Evolutionary conservation across 2,888 invertebrate genomes (phyloP).

Genomic region (Desoria tigrina): DNA sequence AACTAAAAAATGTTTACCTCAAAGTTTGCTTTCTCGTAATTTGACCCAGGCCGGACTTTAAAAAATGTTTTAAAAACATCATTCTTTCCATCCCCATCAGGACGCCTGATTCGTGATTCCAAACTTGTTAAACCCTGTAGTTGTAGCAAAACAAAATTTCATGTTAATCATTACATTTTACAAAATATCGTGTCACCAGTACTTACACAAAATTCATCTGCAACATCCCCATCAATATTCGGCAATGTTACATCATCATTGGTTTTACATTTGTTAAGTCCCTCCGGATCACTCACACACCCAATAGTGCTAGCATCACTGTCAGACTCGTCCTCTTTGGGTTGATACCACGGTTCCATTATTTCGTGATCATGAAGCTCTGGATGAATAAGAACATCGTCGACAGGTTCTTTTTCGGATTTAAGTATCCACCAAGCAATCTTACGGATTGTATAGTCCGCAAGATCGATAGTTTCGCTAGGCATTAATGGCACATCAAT

Average conservation of each 20-base stretch:
- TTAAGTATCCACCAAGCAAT: constrained; percentile 41
- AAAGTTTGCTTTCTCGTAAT: constrained; percentile 32
- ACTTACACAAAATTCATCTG: constrained; percentile 39
- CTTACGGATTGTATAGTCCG: constrained; percentile 37
- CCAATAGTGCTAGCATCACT: constrained; percentile 33
- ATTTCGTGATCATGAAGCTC: constrained; percentile 36
- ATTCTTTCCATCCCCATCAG: neutral
- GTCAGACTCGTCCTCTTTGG: constrained; percentile 23
- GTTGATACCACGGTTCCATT: constrained; percentile 13
- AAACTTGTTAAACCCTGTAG: neutral
- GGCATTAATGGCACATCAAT: constrained; percentile 33
- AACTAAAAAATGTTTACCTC: constrained; percentile 23
- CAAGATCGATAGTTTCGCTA: constrained; percentile 15
- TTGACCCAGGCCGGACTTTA: constrained; percentile 29
- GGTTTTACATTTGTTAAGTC: neutral
- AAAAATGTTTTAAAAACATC: constrained; percentile 13
- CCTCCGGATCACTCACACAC: constrained; percentile 41
- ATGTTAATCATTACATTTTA: too few species aligned
- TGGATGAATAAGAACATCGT: constrained; percentile 26
- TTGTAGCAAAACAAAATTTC: neutral
- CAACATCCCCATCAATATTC: constrained; percentile 29
- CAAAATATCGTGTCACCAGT: too few species aligned
- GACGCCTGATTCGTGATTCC: neutral
- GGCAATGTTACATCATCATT: constrained; percentile 13
- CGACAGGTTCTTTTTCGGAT: constrained; percentile 31